Evolutionary conservation across 2,888 invertebrate genomes (phyloP).

Genomic region (Leptothorax acervorum): DNA sequence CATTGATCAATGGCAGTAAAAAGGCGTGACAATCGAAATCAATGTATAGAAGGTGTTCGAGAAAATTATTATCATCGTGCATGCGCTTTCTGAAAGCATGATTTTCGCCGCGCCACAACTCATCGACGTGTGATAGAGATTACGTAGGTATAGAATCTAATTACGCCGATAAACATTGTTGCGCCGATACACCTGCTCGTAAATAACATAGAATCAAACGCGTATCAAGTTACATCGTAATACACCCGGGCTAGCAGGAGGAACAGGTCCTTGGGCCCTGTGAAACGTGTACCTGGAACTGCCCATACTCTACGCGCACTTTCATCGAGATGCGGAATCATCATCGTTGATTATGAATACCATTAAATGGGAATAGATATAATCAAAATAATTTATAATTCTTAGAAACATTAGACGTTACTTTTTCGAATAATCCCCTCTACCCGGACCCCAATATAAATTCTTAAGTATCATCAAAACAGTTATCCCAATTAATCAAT

Average conservation of each 20-base stretch:
- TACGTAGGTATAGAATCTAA: constrained; percentile 73
- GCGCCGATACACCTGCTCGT: constrained; percentile 70
- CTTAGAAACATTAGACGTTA: not conserved
- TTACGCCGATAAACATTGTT: constrained; percentile 76
- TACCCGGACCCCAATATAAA: not conserved
- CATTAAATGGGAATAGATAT: constrained; percentile 14
- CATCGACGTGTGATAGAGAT: constrained; percentile 68
- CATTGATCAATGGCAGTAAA: not conserved
- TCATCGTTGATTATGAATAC: constrained; percentile 41
- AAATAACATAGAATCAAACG: constrained; percentile 78
- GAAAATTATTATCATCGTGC: constrained; percentile 70
- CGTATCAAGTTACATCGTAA: constrained; percentile 76
- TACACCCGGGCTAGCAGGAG: constrained; percentile 58
- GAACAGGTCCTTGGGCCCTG: constrained; percentile 63
- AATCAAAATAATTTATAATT: constrained; percentile 33
- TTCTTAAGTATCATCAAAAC: not conserved
- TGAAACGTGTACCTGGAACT: constrained; percentile 38
- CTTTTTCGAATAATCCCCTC: not conserved
- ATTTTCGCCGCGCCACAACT: constrained; percentile 54
- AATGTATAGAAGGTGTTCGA: constrained; percentile 64
- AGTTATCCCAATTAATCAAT: not conserved
- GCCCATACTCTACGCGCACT: constrained; percentile 26
- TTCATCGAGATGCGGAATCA: constrained; percentile 39
- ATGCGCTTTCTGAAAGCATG: constrained; percentile 58
- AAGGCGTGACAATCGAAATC: constrained; percentile 59